A percentile compares a stretch with the other conserved stretches of the same genome.
Evolutionary conservation across 2,888 invertebrate genomes (phyloP).

Genomic region (Torymus auratus): DNA sequence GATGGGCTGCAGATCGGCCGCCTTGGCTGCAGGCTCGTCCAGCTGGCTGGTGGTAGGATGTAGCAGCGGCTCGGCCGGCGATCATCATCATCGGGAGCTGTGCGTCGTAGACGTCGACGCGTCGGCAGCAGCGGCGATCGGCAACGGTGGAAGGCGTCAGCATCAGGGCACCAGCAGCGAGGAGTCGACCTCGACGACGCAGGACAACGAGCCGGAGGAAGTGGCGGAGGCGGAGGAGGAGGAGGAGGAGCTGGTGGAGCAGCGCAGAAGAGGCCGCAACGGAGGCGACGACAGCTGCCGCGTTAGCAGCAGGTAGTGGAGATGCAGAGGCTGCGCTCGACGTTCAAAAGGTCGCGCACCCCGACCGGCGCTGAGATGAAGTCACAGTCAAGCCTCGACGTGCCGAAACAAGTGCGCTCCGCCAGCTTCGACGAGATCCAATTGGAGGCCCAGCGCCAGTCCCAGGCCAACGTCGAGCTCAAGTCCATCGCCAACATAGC

Average conservation of each 20-base stretch:
- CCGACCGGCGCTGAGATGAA: constrained; percentile 95
- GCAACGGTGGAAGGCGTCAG: no score
- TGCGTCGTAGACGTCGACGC: no score
- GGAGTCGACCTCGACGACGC: neutral
- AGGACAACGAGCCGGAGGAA: neutral
- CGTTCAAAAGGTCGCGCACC: constrained; percentile 91
- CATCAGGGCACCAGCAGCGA: neutral
- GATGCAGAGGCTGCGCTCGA: constrained; percentile 90
- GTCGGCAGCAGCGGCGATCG: no score
- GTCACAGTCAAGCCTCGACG: constrained; percentile 93
- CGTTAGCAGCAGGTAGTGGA: constrained; percentile 63
- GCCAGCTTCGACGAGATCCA: constrained; percentile 95
- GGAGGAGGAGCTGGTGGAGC: neutral
- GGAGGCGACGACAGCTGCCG: constrained; percentile 6
- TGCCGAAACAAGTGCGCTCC: constrained; percentile 92
- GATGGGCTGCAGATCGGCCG: constrained; percentile 69
- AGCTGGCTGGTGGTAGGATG: constrained; percentile 1
- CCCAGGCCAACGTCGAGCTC: constrained; percentile 62
- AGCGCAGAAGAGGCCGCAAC: neutral
- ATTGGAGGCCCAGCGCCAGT: constrained; percentile 83
- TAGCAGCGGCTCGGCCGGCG: constrained; percentile 7
- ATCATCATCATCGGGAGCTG: neutral
- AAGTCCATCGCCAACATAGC: constrained; percentile 57
- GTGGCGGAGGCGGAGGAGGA: neutral
- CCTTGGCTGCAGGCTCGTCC: constrained; percentile 58